phyloP scores from a whole-genome alignment of 1,140 invertebrate species.

The Lordiphosa mommai region DNA sequence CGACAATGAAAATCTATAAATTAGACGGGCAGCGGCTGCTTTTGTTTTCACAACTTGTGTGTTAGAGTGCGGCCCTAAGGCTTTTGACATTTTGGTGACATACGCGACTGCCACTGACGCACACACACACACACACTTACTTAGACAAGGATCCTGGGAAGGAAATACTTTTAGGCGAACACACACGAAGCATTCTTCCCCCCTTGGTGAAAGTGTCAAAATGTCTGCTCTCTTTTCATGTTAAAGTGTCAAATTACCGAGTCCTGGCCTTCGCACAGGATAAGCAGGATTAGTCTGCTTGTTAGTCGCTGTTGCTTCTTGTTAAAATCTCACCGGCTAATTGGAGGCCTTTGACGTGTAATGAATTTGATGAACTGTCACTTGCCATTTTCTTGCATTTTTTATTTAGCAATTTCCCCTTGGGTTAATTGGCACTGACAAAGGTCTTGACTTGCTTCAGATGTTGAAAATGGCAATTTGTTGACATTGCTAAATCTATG shows the following conservation, averaged over 20 bases:
- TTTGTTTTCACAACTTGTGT: slow-evolving; percentile 75
- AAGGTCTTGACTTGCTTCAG: slow-evolving; percentile 51
- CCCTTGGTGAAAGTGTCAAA: slow-evolving; percentile 64
- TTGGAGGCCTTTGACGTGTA: slow-evolving; percentile 37
- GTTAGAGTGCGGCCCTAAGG: slow-evolving; percentile 11
- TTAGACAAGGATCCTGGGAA: slow-evolving; percentile 11
- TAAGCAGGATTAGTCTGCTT: slow-evolving; percentile 64
- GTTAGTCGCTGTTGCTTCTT: slow-evolving; percentile 29
- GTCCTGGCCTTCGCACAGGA: slow-evolving; percentile 17
- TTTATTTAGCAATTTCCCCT: slow-evolving; percentile 7
- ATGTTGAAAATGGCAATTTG: slow-evolving; percentile 21
- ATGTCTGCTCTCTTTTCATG: slow-evolving; percentile 29
- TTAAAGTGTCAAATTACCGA: slow-evolving; percentile 65
- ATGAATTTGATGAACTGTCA: slow-evolving; percentile 67
- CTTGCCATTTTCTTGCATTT: slow-evolving; percentile 20
- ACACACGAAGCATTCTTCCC: slow-evolving; percentile 52
- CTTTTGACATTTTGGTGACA: slow-evolving; percentile 64
- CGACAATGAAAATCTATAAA: slow-evolving; percentile 18
- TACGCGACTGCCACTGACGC: slow-evolving; percentile 55
- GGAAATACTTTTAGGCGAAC: slow-evolving; percentile 36
- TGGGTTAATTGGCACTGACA: slow-evolving; percentile 70
- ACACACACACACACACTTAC: slow-evolving; percentile 31
- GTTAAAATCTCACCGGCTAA: slow-evolving; percentile 20
- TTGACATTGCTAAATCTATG: slow-evolving; percentile 31
- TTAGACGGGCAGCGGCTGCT: slow-evolving; percentile 39